A percentile compares a stretch with the other conserved stretches of the same genome.
These are phyloP conservation scores for Andrena flavipes DNA, from an alignment of 2,888 invertebrate genomes.

Conservation along the genomic window DNA sequence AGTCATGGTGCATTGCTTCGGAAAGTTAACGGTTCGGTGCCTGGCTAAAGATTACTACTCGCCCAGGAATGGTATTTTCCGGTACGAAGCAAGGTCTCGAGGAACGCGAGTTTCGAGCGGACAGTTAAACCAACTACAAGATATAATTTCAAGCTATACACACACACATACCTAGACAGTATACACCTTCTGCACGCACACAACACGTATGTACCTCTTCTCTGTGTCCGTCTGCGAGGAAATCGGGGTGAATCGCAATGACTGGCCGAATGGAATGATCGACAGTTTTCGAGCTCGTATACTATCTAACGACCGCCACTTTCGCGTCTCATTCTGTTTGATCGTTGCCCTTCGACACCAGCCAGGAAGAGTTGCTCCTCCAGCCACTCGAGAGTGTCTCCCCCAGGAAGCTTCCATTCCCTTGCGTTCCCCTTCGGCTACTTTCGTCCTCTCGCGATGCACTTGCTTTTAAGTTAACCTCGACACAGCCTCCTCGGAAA, in stretches of 20 bases:
- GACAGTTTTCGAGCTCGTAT: constrained; percentile 22
- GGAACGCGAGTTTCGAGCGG: not conserved
- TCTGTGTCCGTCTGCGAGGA: constrained; percentile 43
- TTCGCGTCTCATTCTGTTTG: not conserved
- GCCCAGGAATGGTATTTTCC: not conserved
- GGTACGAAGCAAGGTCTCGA: not conserved
- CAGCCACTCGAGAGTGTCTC: constrained; percentile 16
- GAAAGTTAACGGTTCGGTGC: not conserved
- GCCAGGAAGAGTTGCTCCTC: not conserved
- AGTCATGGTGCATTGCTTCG: not conserved
- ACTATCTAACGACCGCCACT: not conserved
- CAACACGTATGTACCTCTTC: constrained; percentile 29
- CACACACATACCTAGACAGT: constrained; percentile 12
- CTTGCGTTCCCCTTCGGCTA: not conserved
- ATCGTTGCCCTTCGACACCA: constrained; percentile 3
- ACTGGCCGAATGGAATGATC: constrained; percentile 57
- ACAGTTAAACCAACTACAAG: not conserved
- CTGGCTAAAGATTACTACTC: not conserved
- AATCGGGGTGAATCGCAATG: constrained; percentile 38
- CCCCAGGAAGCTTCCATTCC: too few species aligned
- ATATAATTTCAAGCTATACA: not conserved
- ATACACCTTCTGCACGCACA: constrained; percentile 26
- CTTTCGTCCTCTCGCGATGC: constrained; percentile 17
- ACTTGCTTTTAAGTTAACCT: constrained; percentile 11
- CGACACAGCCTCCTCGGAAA: constrained; percentile 48